A percentile compares a stretch with the other conserved stretches of the same genome.
phyloP scores from a whole-genome alignment of 2,797 vertebrate species.

The Furcifer pardalis region DNA sequence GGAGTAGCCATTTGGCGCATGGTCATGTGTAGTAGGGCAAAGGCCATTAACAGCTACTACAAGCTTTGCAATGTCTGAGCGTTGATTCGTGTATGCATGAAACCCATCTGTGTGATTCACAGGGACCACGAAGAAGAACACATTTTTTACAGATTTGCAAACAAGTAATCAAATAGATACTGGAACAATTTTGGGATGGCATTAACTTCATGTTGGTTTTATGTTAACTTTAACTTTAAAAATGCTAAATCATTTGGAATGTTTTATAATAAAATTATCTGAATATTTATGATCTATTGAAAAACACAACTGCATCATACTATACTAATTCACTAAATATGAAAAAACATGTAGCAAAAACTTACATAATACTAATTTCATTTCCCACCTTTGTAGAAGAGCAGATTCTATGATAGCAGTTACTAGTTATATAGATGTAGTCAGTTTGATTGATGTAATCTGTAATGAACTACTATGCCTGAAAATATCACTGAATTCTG shows the following conservation, averaged over 20 bases:
- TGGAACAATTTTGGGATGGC: neutral
- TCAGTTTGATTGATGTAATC: no score
- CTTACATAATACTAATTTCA: neutral
- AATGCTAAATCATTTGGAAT: neutral
- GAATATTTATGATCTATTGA: neutral
- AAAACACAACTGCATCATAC: neutral
- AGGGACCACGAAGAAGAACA: no score
- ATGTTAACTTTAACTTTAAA: neutral
- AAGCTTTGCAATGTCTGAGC: no score
- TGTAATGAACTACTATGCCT: no score
- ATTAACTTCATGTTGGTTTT: neutral
- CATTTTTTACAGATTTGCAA: neutral
- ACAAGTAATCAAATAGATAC: neutral
- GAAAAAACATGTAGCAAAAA: neutral
- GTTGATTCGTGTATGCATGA: no score
- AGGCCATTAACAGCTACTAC: no score
- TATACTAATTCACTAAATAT: neutral
- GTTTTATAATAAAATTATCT: neutral
- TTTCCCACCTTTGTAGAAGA: neutral
- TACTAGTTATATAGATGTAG: no score
- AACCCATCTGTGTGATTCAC: no score
- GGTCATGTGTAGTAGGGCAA: no score
- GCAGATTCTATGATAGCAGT: neutral
- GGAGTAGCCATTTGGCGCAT: no score
- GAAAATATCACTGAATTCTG: no score